A percentile compares a stretch with the other conserved stretches of the same genome.
phyloP scores from a whole-genome alignment of 1,140 invertebrate genomes.

The Diuraphis noxia region DNA sequence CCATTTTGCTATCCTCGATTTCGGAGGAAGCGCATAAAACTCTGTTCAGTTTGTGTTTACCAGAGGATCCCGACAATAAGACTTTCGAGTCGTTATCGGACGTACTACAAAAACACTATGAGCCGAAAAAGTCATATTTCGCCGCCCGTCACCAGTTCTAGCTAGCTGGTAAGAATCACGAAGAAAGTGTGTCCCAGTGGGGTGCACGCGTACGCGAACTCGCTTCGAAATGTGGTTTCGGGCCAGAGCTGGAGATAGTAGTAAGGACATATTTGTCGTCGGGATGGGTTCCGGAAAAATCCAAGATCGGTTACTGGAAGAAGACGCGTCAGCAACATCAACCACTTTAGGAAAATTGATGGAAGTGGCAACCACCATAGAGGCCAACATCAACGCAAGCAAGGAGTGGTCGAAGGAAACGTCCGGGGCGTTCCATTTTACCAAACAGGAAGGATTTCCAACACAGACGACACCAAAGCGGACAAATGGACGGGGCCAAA shows the following conservation, averaged over 20 bases:
- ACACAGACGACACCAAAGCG: background rate
- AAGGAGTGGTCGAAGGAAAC: background rate
- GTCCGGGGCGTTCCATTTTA: no score
- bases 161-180: background rate
- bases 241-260: slow-evolving; percentile 15
- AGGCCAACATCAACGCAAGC: background rate
- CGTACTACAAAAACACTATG: background rate
- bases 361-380: slow-evolving; percentile 6
- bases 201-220: background rate
- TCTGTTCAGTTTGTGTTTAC: background rate
- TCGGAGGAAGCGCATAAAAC: background rate
- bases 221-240: background rate
- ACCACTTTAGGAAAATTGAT: slow-evolving; percentile 19
- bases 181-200: background rate
- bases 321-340: slow-evolving; percentile 4
- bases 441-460: no score
- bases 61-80: background rate
- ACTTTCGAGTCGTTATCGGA: background rate
- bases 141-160: background rate
- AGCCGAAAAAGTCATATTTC: background rate
- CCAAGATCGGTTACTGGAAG: slow-evolving; percentile 33
- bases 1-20: background rate
- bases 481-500: background rate
- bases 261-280: slow-evolving; percentile 3
- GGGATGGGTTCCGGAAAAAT: slow-evolving; percentile 2